These are phyloP conservation scores for Halcyon badia DNA, from an alignment of 2,797 vertebrate species.

Conservation along the genomic window DNA sequence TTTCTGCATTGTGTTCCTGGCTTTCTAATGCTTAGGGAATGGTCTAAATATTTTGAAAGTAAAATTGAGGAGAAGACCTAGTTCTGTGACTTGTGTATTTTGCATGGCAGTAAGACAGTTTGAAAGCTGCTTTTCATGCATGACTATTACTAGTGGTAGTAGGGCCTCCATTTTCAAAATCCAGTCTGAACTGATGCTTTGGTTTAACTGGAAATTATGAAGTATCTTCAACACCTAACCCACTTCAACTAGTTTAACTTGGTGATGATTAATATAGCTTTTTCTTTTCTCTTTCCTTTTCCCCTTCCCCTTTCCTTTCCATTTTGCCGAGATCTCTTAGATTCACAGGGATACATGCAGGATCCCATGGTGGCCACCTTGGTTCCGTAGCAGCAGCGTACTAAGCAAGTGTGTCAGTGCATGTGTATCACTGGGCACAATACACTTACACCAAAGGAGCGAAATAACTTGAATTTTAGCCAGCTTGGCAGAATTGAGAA, in stretches of 20 bases:
- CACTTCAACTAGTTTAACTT: neutral
- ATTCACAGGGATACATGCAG: neutral
- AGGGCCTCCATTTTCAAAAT: neutral
- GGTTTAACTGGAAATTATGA: neutral
- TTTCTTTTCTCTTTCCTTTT: neutral
- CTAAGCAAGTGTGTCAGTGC: neutral
- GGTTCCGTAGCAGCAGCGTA: neutral
- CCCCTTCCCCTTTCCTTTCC: too few relatives aligned
- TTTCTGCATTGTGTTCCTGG: neutral
- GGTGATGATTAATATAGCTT: neutral
- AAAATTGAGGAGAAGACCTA: neutral
- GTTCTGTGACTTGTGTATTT: neutral
- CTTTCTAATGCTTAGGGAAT: neutral
- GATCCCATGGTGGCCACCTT: neutral
- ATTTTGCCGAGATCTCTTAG: too few relatives aligned
- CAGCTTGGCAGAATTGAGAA: neutral
- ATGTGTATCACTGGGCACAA: neutral
- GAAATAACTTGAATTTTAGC: neutral
- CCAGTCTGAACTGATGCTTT: neutral
- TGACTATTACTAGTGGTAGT: neutral
- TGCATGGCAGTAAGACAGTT: neutral
- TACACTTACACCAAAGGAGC: neutral
- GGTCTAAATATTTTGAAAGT: neutral
- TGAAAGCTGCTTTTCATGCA: neutral
- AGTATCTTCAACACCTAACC: neutral